Evolutionary conservation across 2,797 vertebrate species (phyloP).

Genomic region (Chloroceryle inda): DNA sequence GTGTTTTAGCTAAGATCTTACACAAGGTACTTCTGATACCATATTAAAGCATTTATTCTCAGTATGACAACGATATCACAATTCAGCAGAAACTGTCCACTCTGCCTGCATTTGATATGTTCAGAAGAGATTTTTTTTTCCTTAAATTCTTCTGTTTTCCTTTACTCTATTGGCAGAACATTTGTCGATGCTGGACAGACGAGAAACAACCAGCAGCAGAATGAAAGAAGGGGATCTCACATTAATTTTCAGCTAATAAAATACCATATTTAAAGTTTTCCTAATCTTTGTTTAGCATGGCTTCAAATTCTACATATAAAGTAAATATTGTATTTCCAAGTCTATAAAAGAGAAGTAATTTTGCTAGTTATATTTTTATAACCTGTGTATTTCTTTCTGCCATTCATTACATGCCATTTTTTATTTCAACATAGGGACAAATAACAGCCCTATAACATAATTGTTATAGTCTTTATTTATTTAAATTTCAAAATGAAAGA

Average conservation of each 20-base stretch:
- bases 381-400: background rate
- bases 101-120: background rate
- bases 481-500: background rate
- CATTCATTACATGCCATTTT: background rate
- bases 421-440: background rate
- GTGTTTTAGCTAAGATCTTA: background rate
- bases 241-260: background rate
- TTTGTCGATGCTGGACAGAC: background rate
- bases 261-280: background rate
- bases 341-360: background rate
- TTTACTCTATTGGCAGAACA: background rate
- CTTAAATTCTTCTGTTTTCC: background rate
- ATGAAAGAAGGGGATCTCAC: background rate
- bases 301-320: background rate
- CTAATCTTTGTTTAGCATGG: fast-evolving
- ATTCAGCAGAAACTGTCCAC: background rate
- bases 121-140: background rate
- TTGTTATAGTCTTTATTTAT: background rate
- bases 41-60: background rate
- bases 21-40: background rate
- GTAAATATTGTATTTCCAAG: background rate
- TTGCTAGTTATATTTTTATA: background rate
- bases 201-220: background rate
- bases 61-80: background rate
- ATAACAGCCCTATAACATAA: background rate